A percentile compares a stretch with the other conserved stretches of the same genome.
Evolutionary conservation across 2,888 invertebrate genomes (phyloP).

Genomic region (Plutella xylostella): DNA sequence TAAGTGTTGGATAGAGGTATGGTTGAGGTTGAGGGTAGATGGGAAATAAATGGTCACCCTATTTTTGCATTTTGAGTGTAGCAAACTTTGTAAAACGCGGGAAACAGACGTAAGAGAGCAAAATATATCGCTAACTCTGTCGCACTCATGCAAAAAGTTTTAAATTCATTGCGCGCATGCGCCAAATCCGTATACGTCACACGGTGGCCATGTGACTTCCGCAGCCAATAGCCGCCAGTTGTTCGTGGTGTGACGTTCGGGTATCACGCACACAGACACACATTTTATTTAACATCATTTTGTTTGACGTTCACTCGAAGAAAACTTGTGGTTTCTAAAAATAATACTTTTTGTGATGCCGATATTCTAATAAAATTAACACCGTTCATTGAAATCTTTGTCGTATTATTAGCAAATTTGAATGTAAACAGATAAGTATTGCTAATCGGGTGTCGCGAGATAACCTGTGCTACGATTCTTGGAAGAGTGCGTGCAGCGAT

Average conservation of each 20-base stretch:
- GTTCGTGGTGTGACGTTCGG: constrained; percentile 38
- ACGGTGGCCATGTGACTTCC: constrained; percentile 35
- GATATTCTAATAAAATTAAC: not conserved
- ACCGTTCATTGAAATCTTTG: constrained; percentile 4
- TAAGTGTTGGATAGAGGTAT: too few relatives aligned
- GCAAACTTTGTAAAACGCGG: constrained; percentile 8
- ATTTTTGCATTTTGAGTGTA: too few relatives aligned
- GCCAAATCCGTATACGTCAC: constrained; percentile 43
- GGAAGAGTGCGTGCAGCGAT: constrained; percentile 55
- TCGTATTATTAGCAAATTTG: too few relatives aligned
- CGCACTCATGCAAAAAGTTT: constrained; percentile 37
- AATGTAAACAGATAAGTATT: constrained; percentile 21
- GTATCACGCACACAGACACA: constrained; percentile 28
- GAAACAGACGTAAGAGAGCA: constrained; percentile 9
- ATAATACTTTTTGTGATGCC: not conserved
- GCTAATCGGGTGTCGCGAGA: constrained; percentile 27
- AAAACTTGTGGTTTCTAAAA: constrained; percentile 1
- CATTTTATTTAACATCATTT: constrained; percentile 31
- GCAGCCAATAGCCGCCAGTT: constrained; percentile 42
- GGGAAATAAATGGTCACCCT: too few relatives aligned
- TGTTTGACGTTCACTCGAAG: constrained; percentile 36
- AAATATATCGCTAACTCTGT: constrained; percentile 23
- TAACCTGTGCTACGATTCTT: constrained; percentile 54
- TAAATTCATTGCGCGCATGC: constrained; percentile 45
- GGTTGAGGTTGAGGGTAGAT: too few relatives aligned